Evolutionary conservation across 2,888 invertebrate species (phyloP).

Genomic region (Caradrina clavipalpis): DNA sequence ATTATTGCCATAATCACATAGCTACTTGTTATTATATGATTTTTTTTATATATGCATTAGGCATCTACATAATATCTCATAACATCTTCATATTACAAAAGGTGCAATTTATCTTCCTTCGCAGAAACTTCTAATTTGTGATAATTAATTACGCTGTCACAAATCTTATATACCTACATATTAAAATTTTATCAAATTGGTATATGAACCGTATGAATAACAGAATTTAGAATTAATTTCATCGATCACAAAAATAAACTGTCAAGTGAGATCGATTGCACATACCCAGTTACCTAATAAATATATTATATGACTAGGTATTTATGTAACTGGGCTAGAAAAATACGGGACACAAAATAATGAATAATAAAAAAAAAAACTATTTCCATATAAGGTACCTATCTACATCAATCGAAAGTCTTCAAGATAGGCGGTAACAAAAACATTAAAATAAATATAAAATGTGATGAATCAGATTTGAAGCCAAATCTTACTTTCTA

Average conservation of each 20-base stretch:
- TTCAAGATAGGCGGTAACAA: not conserved
- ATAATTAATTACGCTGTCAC: conserved; percentile 32
- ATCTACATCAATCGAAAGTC: not conserved
- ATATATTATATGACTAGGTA: conserved; percentile 19
- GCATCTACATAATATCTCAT: not conserved
- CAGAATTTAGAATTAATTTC: conserved; percentile 11
- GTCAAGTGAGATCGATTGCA: conserved; percentile 2
- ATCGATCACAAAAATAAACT: conserved; percentile 22
- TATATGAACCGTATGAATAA: conserved; percentile 7
- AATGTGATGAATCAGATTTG: not conserved
- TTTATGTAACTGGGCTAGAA: conserved; percentile 26
- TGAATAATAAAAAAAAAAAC: not conserved
- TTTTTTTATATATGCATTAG: conserved; percentile 12
- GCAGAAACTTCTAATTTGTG: not conserved
- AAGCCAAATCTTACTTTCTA: not conserved
- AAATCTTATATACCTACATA: conserved; percentile 10
- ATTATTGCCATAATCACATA: not conserved
- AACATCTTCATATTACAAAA: conserved; percentile 8
- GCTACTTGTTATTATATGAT: not conserved
- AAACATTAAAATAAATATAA: not conserved
- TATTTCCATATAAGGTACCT: conserved; percentile 2
- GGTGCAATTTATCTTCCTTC: not conserved
- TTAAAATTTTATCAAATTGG: conserved; percentile 19
- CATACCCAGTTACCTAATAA: conserved; percentile 31
- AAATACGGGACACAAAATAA: conserved; percentile 2